Evolutionary conservation across 2,113 vertebrate species (phyloP).

Genomic region (Propithecus coquereli): DNA sequence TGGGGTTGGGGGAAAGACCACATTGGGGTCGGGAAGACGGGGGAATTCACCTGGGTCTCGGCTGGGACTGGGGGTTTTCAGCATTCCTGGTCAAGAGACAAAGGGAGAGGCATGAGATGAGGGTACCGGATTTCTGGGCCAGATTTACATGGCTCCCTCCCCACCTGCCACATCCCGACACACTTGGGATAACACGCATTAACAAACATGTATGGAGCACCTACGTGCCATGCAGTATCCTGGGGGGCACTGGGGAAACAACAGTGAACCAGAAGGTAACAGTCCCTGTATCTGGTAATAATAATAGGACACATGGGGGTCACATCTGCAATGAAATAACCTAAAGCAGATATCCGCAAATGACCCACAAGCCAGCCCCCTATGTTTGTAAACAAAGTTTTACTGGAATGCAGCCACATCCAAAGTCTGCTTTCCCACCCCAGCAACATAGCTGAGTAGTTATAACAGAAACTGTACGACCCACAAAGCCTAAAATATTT

Average conservation of each 20-base stretch:
- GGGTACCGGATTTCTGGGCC: neutral
- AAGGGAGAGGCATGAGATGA: neutral
- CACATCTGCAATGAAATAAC: neutral
- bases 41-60: conserved; percentile 88
- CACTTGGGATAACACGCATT: neutral
- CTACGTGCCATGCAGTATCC: neutral
- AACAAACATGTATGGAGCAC: neutral
- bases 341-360: neutral
- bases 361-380: neutral
- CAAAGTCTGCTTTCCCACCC: neutral
- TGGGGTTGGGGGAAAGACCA: conserved; percentile 94
- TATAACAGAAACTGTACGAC: neutral
- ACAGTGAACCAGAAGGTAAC: neutral
- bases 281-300: neutral
- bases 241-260: neutral
- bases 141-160: neutral
- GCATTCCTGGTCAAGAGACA: conserved; percentile 71
- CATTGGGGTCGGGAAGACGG: conserved; percentile 93
- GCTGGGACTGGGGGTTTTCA: conserved; percentile 88
- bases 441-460: neutral
- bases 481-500: neutral
- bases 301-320: neutral
- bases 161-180: neutral
- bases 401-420: neutral
- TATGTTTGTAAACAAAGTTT: neutral